Conservation (phyloP, 2,888 invertebrate genomes). For the Pristionchus mayeri region DNA sequence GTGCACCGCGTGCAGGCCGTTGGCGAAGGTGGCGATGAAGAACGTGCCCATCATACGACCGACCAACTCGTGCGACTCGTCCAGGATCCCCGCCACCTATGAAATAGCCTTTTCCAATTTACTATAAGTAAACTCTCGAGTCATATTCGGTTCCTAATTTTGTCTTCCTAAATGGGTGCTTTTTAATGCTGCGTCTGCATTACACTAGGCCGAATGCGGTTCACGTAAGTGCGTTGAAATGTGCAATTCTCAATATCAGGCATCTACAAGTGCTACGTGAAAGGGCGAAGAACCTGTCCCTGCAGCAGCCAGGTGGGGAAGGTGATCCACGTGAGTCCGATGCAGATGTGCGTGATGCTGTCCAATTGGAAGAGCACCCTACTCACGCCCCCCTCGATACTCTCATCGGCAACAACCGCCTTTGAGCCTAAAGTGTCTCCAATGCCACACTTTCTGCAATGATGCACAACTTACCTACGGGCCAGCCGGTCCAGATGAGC, state of each 20-base stretch:
- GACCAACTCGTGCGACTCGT: conserved; percentile 69
- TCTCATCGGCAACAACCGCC: conserved; percentile 52
- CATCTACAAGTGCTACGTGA: no score
- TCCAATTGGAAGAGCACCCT: conserved; percentile 74
- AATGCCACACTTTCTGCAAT: no score
- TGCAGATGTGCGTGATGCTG: conserved; percentile 70
- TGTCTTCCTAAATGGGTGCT: no score
- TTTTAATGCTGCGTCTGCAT: no score
- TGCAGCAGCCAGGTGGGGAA: conserved; percentile 74
- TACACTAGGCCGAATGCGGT: no score
- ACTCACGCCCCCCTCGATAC: conserved; percentile 57
- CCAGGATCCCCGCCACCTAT: conserved; percentile 70
- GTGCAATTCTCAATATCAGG: no score
- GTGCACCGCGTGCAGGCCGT: conserved; percentile 65
- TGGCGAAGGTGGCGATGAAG: conserved; percentile 65
- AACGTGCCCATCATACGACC: conserved; percentile 73
- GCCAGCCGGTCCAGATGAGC: conserved; percentile 63
- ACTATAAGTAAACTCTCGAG: neutral
- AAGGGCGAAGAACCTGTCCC: conserved; percentile 66
- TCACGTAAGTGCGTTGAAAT: no score
- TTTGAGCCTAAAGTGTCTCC: no score
- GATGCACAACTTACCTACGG: conserved; percentile 62
- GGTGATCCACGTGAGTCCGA: conserved; percentile 72
- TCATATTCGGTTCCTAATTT: neutral
- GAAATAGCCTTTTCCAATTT: no score